Evolutionary conservation across 2,113 vertebrate species (phyloP), one percentile per base, ranked within the genome.

Genomic region (Pygoscelis adeliae): DNA sequence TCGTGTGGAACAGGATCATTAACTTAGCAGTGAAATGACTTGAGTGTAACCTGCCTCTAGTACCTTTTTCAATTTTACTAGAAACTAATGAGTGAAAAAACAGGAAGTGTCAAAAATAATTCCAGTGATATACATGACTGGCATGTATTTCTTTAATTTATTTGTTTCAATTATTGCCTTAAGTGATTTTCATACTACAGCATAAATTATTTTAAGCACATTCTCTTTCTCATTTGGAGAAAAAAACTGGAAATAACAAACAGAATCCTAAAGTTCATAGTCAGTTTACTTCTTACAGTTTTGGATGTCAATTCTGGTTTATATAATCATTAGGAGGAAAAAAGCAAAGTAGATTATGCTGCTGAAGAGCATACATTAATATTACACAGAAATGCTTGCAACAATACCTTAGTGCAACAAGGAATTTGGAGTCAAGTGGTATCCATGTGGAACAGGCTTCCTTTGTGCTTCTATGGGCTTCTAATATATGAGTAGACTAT

Each of bases 211-310:
- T 84, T 92, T 58, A 78, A 91, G 61, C 63, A 83, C 52, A 65
- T 92, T 95, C 96, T 73, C 46, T 73, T 95, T 93, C 79, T 89
- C 82, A 72, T 93, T 95, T 63, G 70, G 16, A 94, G 29, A 30
- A 89, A 91, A 83, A 67, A 93, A 13, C 67, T 72, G 67, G 74
- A 97, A 96, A 92, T 86, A 55, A n/a, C 76, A 91, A 94, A 90
- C 9, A 93, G 19, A 91, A 66, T 70, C 52, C 74, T 86, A 2
- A 92, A 85, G 42, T 91, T 97, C 77, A 95, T 42, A 83, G 27
- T 69, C 58, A 74, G 56, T 87, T 97, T 72, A 85, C 65, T 83
- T 89, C 46, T 85, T 89, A 61, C 49, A 82, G 36, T 58, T 91
- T 66, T 66, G 40, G 40, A 76, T 79, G 65, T 86, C 86, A 70